phyloP scores from a whole-genome alignment of 1,140 invertebrate species.

The Drosophila kurseongensis region DNA sequence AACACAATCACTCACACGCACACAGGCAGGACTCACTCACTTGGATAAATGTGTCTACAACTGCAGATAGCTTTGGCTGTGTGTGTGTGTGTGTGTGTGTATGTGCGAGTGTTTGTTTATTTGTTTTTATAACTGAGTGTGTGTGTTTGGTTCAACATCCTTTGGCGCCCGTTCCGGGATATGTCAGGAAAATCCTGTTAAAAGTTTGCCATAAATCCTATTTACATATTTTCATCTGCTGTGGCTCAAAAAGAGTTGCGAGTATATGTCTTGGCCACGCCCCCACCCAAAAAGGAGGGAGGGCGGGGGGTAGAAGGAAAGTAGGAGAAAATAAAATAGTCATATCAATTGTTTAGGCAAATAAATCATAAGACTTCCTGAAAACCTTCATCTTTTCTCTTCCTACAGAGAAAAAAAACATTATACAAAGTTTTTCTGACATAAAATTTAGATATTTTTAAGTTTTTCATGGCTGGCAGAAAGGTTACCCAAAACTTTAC shows the following conservation, averaged over 20 bases:
- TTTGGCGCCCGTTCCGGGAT: slow-evolving; percentile 21
- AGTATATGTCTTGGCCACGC: slow-evolving; percentile 33
- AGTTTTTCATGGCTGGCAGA: too few species aligned
- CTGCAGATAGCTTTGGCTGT: slow-evolving; percentile 31
- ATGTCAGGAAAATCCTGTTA: slow-evolving; percentile 67
- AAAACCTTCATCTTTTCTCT: slow-evolving; percentile 4
- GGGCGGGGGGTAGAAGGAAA: too few species aligned
- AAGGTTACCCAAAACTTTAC: too few species aligned
- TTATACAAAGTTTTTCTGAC: too few species aligned
- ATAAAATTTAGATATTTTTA: too few species aligned
- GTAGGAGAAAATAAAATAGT: not conserved
- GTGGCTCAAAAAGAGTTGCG: slow-evolving; percentile 54
- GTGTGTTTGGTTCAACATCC: slow-evolving; percentile 37
- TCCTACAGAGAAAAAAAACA: not conserved
- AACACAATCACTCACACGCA: slow-evolving; percentile 8
- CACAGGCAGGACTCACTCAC: slow-evolving; percentile 56
- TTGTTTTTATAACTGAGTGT: slow-evolving; percentile 31
- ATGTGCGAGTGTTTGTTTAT: slow-evolving; percentile 27
- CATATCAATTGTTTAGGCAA: slow-evolving; percentile 69
- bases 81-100: not conserved
- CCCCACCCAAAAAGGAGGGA: not conserved
- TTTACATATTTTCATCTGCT: slow-evolving; percentile 73
- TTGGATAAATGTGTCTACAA: slow-evolving; percentile 76
- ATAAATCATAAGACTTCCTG: slow-evolving; percentile 75
- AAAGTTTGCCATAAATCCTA: slow-evolving; percentile 79